Evolutionary conservation across 1,140 invertebrate genomes (phyloP), one percentile per base, ranked within the genome.

Genomic region (Arion vulgaris): DNA sequence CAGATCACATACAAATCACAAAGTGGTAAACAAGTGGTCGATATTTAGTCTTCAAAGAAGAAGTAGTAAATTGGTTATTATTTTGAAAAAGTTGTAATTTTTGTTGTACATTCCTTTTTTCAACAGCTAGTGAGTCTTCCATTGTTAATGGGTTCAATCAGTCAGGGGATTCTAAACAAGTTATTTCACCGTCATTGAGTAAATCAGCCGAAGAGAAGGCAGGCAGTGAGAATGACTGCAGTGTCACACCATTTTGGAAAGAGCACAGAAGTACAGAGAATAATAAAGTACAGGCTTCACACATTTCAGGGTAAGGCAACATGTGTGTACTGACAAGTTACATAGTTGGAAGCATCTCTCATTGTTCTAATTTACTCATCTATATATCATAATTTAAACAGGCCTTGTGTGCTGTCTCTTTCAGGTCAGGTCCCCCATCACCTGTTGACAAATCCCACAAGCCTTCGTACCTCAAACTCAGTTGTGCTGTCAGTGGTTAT

Each of bases 401-500:
- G 26, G 19, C 9, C 5, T 32, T 66, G n/a, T 17, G 23, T 1
- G 53, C 41, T 23, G 1, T 76, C 9, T n/a, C 26, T 38, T 38
- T 53, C 53, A 76, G 57, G 51, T 75, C 53, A 28, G 23, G 32
- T 51, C 62, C 72, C 28, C 53, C 72, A 0, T 53, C 51, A 19
- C 68, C 51, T 28, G 62, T 76, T 17, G 86, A 87, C 53, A 76
- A 79, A 57, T 80, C 74, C 26, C 85, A 85, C 62, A 87, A 85
- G 68, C 88, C 88, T 2, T 89, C 88, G 17, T 89, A 89, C 84
- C 78, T 89, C 69, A 88, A 87, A 75, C 85, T 89, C 36, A 88
- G 87, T 84, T 88, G 88, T 85, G 85, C 87, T 23, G 88, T 89
- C 17, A 89, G 88, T 86, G 88, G 88, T 26, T 89, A 89, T 84